phyloP scores from a whole-genome alignment of 2,113 vertebrate species.

The Carassius carassius region DNA sequence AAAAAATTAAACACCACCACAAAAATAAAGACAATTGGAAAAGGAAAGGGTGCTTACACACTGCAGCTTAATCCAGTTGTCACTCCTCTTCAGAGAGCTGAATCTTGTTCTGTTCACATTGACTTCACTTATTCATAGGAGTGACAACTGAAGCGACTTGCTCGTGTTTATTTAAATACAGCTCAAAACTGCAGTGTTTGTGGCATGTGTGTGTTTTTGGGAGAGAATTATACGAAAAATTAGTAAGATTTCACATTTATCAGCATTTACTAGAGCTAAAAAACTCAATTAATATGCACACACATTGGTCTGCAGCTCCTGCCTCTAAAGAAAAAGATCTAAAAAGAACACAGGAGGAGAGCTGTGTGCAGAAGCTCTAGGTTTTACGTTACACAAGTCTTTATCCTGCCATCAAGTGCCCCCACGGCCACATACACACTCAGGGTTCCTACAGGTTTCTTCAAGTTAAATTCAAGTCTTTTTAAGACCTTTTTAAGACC shows the following conservation, averaged over 20 bases:
- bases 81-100: not conserved
- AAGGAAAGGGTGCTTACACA: not conserved
- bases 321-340: not conserved
- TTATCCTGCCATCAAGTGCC: conserved; percentile 9
- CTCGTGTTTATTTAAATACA: not conserved
- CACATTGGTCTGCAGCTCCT: not conserved
- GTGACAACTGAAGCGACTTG: not conserved
- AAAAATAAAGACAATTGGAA: not conserved
- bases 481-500: no score
- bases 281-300: not conserved
- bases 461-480: no score
- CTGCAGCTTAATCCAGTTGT: not conserved
- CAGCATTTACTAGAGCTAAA: not conserved
- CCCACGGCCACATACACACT: not conserved
- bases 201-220: not conserved
- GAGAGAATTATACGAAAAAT: no score
- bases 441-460: no score
- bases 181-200: not conserved
- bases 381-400: not conserved
- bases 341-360: not conserved
- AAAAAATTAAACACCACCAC: not conserved
- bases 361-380: not conserved
- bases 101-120: not conserved
- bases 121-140: not conserved
- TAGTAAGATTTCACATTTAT: not conserved